These are phyloP conservation scores for Harpagifer antarcticus DNA, from an alignment of 2,797 vertebrate species.

Conservation along the genomic window DNA sequence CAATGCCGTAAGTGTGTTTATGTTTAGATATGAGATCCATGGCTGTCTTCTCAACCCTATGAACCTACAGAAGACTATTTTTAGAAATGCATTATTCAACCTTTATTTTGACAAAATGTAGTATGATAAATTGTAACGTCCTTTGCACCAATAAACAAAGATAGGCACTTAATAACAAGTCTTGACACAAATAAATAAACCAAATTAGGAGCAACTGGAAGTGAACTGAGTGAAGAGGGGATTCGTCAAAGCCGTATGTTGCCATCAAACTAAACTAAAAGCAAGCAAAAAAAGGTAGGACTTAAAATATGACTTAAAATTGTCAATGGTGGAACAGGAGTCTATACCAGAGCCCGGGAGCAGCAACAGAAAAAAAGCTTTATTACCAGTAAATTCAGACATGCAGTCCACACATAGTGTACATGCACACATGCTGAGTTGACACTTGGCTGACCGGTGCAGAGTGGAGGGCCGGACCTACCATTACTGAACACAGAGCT, in stretches of 20 bases:
- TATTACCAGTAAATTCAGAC: neutral
- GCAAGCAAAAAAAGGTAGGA: neutral
- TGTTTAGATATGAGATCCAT: neutral
- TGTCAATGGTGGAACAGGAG: neutral
- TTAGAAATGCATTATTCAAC: too few relatives aligned
- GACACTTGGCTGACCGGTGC: constrained; percentile 71
- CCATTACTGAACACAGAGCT: constrained; percentile 75
- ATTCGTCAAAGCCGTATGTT: neutral
- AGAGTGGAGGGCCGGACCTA: constrained; percentile 70
- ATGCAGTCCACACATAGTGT: constrained; percentile 21
- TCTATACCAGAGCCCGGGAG: neutral
- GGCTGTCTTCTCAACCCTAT: neutral
- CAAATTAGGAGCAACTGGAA: too few relatives aligned
- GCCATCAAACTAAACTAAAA: neutral
- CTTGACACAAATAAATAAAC: too few relatives aligned
- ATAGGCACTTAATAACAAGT: too few relatives aligned
- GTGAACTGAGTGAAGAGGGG: too few relatives aligned
- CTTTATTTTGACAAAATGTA: too few relatives aligned
- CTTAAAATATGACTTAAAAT: neutral
- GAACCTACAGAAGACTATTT: neutral
- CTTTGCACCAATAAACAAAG: too few relatives aligned
- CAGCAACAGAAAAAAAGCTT: neutral
- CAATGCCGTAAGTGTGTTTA: too few relatives aligned
- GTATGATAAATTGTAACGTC: too few relatives aligned
- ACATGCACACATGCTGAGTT: constrained; percentile 66